Base-by-base conservation (phyloP, 2,888 invertebrate genomes). In the Prosapia bicincta region DNA sequence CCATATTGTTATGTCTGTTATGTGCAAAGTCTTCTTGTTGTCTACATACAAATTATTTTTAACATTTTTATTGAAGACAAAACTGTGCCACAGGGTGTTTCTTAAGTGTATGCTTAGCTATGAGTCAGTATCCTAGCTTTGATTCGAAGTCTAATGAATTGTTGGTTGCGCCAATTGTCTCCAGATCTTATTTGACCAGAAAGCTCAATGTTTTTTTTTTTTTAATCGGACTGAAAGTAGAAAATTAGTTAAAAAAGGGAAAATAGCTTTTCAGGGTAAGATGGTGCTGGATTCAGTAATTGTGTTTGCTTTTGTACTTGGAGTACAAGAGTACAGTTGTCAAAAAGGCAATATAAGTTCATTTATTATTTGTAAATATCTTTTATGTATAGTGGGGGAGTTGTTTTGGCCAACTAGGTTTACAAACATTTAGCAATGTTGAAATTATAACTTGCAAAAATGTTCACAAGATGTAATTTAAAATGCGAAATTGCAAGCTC, bases 71-170 rank as follows among this genome's bases (percentile, higher is more conserved):
- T 54, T 43, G 69, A 74, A 74, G 74, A 68, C 23, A 74, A 74
- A n/a, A 74, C 74, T 74, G 69, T 74, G 74, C 74, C 74, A 74
- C 74, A 74, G 69, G 69, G 69, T 74, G 69, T 74, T 74, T 54
- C 1, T 38, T 54, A 54, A 20, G 9, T 54, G 54, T 54, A 54
- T 54, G 54, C 54, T 54, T 54, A 20, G 20, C 20, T 20, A 54
- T 20, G 54, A 54, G 38, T 70, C 38, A 32, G 43, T 25, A 38
- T 70, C 38, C 70, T 20, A 38, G 38, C 38, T 25, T 38, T 23
- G 70, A 25, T 43, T 70, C 38, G 38, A 26, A 25, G 25, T 38
- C 38, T 70, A 38, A 38, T 43, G n/a, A 30, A 38, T 70, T n/a
- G n/a, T n/a, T 70, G 5, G 20, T 54, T 38, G 13, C 13, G 13